Evolutionary conservation across 2,113 vertebrate species (phyloP).

Genomic region (Bos javanicus): DNA sequence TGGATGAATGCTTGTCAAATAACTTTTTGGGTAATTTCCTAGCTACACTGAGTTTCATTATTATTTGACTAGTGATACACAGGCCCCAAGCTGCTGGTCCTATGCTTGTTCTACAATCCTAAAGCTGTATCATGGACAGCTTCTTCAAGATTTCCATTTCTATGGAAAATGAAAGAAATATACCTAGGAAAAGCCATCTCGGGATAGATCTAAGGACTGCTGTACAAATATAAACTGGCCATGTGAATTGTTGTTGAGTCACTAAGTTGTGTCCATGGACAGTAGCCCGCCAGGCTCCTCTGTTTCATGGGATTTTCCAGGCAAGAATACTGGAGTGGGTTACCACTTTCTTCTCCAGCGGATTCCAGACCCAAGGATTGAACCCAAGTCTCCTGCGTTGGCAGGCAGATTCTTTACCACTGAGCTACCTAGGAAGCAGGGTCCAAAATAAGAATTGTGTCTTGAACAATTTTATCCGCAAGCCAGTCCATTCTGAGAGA

Average conservation of each 20-base stretch:
- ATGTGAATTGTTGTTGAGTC: not conserved
- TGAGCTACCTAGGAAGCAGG: not conserved
- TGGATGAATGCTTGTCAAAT: not conserved
- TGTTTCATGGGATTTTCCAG: not conserved
- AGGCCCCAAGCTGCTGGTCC: not conserved
- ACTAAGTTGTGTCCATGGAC: not conserved
- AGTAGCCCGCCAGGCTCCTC: not conserved
- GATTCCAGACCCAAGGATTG: not conserved
- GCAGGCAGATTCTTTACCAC: not conserved
- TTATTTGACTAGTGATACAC: not conserved
- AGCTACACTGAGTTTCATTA: not conserved
- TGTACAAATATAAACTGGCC: slow-evolving; percentile 15
- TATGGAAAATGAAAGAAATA: not conserved
- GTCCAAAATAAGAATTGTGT: slow-evolving; percentile 7
- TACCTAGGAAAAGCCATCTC: not conserved
- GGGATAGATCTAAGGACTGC: not conserved
- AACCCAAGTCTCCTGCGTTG: not conserved
- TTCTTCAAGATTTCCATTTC: slow-evolving; percentile 10
- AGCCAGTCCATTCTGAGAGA: no score
- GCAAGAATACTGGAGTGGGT: not conserved
- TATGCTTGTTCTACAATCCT: not conserved
- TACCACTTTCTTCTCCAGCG: not conserved
- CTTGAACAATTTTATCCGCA: not conserved
- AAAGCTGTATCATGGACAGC: not conserved
- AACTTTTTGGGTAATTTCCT: not conserved